phyloP scores from a whole-genome alignment of 2,888 invertebrate genomes.

The Drosophila infuscata region DNA sequence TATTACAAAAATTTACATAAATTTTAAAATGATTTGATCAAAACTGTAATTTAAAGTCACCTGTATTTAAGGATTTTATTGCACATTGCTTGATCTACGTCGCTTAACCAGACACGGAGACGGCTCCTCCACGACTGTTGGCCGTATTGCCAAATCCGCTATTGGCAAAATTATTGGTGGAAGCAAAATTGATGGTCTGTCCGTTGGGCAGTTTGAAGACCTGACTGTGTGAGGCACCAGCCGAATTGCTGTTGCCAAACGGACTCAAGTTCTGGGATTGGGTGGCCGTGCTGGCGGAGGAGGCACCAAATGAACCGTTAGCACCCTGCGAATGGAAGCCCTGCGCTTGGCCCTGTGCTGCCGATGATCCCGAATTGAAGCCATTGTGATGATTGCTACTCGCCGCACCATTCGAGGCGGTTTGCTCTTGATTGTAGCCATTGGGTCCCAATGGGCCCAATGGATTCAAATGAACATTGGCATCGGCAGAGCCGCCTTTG shows the following conservation, averaged over 20 bases:
- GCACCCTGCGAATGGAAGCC: conserved; percentile 82
- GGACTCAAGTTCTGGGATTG: conserved; percentile 80
- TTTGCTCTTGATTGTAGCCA: conserved; percentile 74
- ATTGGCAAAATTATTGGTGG: conserved; percentile 82
- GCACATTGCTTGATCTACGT: not conserved
- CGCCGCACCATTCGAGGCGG: conserved; percentile 81
- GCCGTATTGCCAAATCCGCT: conserved; percentile 71
- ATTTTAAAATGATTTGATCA: not conserved
- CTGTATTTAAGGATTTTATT: not conserved
- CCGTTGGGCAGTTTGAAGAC: conserved; percentile 84
- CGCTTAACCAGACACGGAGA: conserved; percentile 69
- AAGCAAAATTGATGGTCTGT: conserved; percentile 83
- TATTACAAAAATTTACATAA: not conserved
- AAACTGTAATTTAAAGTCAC: not conserved
- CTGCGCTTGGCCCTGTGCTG: conserved; percentile 83
- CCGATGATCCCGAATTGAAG: conserved; percentile 74
- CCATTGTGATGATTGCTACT: conserved; percentile 67
- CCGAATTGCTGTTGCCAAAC: conserved; percentile 77
- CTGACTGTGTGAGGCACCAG: conserved; percentile 84
- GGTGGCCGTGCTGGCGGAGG: conserved; percentile 82
- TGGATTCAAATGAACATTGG: conserved; percentile 58
- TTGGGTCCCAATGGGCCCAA: conserved; percentile 49
- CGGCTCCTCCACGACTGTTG: conserved; percentile 71
- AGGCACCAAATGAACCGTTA: conserved; percentile 83
- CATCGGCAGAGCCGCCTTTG: conserved; percentile 59